A percentile compares a stretch with the other conserved stretches of the same genome.
phyloP scores from a whole-genome alignment of 2,113 vertebrate species.

The Gobio gobio region DNA sequence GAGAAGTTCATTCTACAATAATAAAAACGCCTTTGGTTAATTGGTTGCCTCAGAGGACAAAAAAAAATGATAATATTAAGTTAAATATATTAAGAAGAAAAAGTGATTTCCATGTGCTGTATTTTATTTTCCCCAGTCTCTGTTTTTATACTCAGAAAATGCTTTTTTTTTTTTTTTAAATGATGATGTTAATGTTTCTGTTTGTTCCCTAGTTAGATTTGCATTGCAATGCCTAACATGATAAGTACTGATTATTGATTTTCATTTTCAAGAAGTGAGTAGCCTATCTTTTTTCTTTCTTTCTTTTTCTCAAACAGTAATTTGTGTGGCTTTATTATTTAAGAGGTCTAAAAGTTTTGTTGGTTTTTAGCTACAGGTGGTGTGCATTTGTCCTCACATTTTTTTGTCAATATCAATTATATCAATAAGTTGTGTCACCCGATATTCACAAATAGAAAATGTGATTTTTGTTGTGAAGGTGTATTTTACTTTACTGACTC shows the following conservation, averaged over 20 bases:
- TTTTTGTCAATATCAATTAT: neutral
- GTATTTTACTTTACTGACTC: conserved; percentile 21
- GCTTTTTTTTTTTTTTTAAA: too few relatives aligned
- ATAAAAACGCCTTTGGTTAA: neutral
- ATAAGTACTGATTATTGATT: neutral
- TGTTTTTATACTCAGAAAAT: too few relatives aligned
- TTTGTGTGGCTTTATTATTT: neutral
- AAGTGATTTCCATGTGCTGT: neutral
- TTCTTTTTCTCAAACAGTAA: neutral
- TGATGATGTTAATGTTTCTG: neutral
- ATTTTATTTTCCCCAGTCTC: too few relatives aligned
- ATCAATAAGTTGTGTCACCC: neutral
- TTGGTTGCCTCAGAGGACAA: too few relatives aligned
- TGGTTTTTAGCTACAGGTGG: neutral
- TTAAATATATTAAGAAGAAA: neutral
- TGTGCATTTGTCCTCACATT: neutral
- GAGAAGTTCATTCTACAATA: neutral
- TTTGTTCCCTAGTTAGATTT: neutral
- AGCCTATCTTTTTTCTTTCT: too few relatives aligned
- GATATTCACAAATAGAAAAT: neutral
- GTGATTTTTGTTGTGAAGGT: neutral
- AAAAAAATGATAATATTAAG: too few relatives aligned
- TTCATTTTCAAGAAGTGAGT: neutral
- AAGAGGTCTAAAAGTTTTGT: neutral
- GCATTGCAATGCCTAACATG: too few relatives aligned